Percentiles rank a stretch among this genome's conserved stretches.
phyloP scores from a whole-genome alignment of 2,797 vertebrate species.

The Tokudaia tokunoshimensis region DNA sequence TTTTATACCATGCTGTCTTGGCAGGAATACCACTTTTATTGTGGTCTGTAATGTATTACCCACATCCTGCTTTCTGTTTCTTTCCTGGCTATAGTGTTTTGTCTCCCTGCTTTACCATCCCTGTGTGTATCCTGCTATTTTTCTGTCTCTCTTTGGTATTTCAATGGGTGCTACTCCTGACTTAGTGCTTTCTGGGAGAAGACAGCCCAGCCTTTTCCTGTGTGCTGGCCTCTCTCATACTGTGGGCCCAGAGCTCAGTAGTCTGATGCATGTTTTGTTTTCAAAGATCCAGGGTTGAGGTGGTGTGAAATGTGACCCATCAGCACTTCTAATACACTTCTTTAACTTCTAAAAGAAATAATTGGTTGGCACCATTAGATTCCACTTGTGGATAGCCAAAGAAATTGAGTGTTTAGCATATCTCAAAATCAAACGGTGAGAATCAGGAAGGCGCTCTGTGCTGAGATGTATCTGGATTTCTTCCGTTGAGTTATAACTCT shows the following conservation, averaged over 20 bases:
- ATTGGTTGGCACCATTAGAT: conserved; percentile 45
- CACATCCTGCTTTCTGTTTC: conserved; percentile 13
- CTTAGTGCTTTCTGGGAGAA: conserved; percentile 67
- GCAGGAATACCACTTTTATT: conserved; percentile 71
- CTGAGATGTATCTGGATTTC: conserved; percentile 28
- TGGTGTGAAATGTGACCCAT: conserved; percentile 43
- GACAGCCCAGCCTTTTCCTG: conserved; percentile 33
- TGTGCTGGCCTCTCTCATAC: conserved; percentile 35
- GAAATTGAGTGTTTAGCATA: conserved; percentile 62
- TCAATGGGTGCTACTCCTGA: conserved; percentile 67
- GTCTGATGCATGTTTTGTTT: conserved; percentile 29
- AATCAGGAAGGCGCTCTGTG: conserved; percentile 46
- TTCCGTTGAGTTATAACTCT: conserved; percentile 53
- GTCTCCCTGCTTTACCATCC: background rate
- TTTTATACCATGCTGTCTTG: conserved; percentile 75
- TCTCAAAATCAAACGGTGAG: conserved; percentile 68
- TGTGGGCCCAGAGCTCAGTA: background rate
- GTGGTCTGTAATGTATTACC: conserved; percentile 63
- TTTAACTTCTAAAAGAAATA: conserved; percentile 61
- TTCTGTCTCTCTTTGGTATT: conserved; percentile 57
- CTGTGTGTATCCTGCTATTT: conserved; percentile 61
- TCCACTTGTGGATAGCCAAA: conserved; percentile 64
- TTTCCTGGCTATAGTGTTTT: conserved; percentile 21
- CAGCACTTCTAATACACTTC: conserved; percentile 64
- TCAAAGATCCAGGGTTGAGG: conserved; percentile 11